These are phyloP conservation scores for Dolichopus griseipennis DNA, from an alignment of 2,888 invertebrate genomes.

Conservation along the genomic window DNA sequence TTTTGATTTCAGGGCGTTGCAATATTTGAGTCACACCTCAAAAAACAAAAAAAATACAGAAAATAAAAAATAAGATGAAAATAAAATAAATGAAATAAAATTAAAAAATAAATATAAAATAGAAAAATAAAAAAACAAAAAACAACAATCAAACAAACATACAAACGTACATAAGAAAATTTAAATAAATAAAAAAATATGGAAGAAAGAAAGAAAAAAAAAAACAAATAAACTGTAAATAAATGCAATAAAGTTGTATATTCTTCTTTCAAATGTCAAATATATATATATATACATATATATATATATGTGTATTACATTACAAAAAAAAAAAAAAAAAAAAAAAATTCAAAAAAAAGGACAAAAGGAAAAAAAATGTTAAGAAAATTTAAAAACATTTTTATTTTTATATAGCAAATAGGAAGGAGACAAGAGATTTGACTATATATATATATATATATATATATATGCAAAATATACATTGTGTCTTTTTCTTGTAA, in stretches of 20 bases:
- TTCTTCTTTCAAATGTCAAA: neutral
- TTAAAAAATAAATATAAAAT: neutral
- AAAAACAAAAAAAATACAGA: too few relatives aligned
- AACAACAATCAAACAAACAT: neutral
- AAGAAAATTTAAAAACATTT: too few relatives aligned
- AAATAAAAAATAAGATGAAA: neutral
- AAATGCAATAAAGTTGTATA: neutral
- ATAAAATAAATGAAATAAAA: slow-evolving; percentile 4
- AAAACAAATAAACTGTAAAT: neutral
- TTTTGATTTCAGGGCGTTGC: slow-evolving; percentile 1
- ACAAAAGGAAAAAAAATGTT: too few relatives aligned
- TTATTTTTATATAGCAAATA: too few relatives aligned
- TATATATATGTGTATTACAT: too few relatives aligned
- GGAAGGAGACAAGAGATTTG: too few relatives aligned
- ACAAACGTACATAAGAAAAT: too few relatives aligned
- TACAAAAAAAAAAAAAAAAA: neutral
- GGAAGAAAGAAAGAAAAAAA: neutral
- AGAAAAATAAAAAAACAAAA: neutral
- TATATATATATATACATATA: too few relatives aligned
- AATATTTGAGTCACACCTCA: slow-evolving; percentile 1
- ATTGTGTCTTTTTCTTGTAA: too few relatives aligned
- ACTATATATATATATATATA: too few relatives aligned
- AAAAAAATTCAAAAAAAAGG: neutral
- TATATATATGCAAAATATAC: too few relatives aligned
- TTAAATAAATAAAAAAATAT: too few relatives aligned